Evolutionary conservation across 2,797 vertebrate species (phyloP), one percentile per base, ranked within the genome.

Genomic region (Phataginus tricuspis): DNA sequence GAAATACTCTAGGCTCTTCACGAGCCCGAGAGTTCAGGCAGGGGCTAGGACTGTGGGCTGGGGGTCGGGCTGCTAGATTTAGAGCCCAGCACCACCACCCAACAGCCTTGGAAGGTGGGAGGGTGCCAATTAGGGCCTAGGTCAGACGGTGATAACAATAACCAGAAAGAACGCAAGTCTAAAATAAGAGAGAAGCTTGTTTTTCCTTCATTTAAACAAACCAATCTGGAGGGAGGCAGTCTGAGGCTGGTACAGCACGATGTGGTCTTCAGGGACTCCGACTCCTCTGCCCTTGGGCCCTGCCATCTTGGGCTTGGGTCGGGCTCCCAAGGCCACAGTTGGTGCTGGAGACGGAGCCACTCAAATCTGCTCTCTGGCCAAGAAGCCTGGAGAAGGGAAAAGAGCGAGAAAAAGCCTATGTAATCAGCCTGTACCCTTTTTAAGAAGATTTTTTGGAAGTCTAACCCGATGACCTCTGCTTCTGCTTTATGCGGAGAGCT

Each of bases 141-240:
- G 84, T 63, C 66, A 82, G 89, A 77, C 31, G 42, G 66, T 53
- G n/a, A 55, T 51, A 78, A 93, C 86, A 96, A 82, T 31, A 77
- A 94, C 49, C 75, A 94, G 69, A 96, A 86, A 75, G 66, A 93
- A 77, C 16, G 74, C 7, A 55, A 64, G 42, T 27, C 82, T 80
- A 91, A 55, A 39, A 39, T 71, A 86, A 31, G 25, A 82, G 27
- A 57, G 49, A 83, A 37, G 29, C 39, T 93, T 92, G 49, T 66
- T 77, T 96, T 95, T 86, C 71, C 79, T 91, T 95, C 68, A 27
- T 61, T 95, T 79, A 94, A 90, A 88, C 29, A 90, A 82, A 66
- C 53, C 49, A 91, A 68, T 74, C 82, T 84, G 57, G 72, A 95
- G 66, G 63, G 49, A 64, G 88, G 29, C 87, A 55, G 49, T 72